Evolutionary conservation across 2,113 vertebrate species (phyloP).

Genomic region (Bufo gargarizans): DNA sequence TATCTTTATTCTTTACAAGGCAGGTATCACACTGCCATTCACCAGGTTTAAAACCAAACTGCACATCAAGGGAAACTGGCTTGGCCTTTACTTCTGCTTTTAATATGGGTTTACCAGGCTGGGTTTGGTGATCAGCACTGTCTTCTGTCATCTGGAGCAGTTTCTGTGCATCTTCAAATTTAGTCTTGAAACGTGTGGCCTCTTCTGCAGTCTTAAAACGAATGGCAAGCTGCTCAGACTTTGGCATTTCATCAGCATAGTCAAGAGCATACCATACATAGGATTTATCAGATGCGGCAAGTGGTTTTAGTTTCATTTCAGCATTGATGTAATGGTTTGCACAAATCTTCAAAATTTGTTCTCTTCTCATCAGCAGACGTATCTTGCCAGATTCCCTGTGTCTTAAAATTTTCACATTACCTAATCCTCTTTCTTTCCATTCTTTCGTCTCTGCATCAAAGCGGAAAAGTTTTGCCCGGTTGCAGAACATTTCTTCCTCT

Average conservation of each 20-base stretch:
- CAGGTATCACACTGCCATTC: constrained; percentile 84
- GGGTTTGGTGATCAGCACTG: constrained; percentile 55
- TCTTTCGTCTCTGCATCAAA: constrained; percentile 93
- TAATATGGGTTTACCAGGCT: constrained; percentile 61
- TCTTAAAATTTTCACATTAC: constrained; percentile 93
- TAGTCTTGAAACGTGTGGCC: constrained; percentile 88
- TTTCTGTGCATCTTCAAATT: constrained; percentile 90
- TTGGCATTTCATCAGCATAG: constrained; percentile 92
- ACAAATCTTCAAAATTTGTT: constrained; percentile 97
- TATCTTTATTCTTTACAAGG: constrained; percentile 75
- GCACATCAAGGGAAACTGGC: constrained; percentile 72
- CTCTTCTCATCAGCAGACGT: constrained; percentile 93
- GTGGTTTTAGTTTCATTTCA: constrained; percentile 90
- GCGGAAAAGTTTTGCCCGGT: constrained; percentile 90
- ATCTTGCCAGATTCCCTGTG: constrained; percentile 91
- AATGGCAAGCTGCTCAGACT: constrained; percentile 91
- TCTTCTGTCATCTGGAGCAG: constrained; percentile 69
- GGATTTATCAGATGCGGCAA: constrained; percentile 90
- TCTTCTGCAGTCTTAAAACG: constrained; percentile 96
- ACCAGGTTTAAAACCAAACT: constrained; percentile 79
- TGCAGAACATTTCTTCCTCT: constrained; percentile 95
- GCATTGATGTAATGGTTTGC: constrained; percentile 96
- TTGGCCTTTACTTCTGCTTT: constrained; percentile 61
- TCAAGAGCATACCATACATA: constrained; percentile 97
- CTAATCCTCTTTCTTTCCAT: constrained; percentile 96